Conservation (phyloP, 1,140 invertebrate genomes). For the Zaprionus africanus region DNA sequence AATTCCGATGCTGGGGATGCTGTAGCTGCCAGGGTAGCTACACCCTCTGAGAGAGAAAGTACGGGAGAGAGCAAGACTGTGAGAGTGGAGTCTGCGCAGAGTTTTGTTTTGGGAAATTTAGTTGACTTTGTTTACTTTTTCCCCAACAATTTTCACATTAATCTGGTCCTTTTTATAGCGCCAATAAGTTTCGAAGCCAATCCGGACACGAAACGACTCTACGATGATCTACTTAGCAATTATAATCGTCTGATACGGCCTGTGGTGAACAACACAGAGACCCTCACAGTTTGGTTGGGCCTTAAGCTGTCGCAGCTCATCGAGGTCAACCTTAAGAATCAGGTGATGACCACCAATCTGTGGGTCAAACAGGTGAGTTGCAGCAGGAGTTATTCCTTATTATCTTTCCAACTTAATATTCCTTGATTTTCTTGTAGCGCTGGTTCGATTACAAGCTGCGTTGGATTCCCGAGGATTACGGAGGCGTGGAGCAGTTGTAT, state of each 20-base stretch:
- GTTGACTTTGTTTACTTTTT: constrained; percentile 18
- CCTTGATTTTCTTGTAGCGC: constrained; percentile 87
- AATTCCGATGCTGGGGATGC: constrained; percentile 69
- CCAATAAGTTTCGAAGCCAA: constrained; percentile 90
- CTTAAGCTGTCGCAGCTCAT: constrained; percentile 97
- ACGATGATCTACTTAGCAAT: constrained; percentile 96
- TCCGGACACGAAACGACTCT: constrained; percentile 95
- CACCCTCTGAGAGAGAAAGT: constrained; percentile 29
- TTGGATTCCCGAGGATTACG: constrained; percentile 97
- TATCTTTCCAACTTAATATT: not conserved
- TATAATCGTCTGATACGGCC: constrained; percentile 98
- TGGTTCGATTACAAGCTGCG: constrained; percentile 97
- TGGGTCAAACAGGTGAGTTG: constrained; percentile 94
- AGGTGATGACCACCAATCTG: constrained; percentile 98
- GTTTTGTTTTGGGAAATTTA: constrained; percentile 68
- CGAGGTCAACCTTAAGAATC: constrained; percentile 97
- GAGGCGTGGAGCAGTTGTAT: constrained; percentile 95
- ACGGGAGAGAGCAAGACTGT: constrained; percentile 11
- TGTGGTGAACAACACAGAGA: constrained; percentile 96
- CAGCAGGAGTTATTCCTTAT: not conserved
- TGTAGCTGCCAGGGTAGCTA: constrained; percentile 62
- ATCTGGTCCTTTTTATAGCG: constrained; percentile 53
- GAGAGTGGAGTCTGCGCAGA: constrained; percentile 55
- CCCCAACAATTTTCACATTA: constrained; percentile 8
- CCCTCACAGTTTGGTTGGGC: constrained; percentile 95